Conservation (phyloP, 2,797 vertebrate genomes). For the Esox lucius region DNA sequence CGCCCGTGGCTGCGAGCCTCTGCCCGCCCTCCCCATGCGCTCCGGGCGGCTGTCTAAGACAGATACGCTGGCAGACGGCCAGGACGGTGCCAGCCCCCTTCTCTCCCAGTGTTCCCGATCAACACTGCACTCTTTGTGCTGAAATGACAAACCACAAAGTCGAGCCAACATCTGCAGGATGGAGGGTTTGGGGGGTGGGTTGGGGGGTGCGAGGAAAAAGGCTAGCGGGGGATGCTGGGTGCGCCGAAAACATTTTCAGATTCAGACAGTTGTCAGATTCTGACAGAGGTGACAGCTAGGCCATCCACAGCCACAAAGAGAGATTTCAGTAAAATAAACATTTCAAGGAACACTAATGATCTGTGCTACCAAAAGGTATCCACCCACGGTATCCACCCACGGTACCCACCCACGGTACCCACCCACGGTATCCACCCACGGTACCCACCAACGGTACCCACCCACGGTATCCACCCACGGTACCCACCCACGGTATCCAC, state of each 20-base stretch:
- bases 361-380: background rate
- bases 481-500: too few relatives aligned
- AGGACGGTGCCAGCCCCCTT: constrained; percentile 61
- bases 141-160: constrained; percentile 64
- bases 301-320: background rate
- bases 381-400: too few relatives aligned
- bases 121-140: constrained; percentile 70
- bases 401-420: too few relatives aligned
- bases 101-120: constrained; percentile 41
- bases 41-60: constrained; percentile 56
- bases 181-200: constrained; percentile 23
- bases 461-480: too few relatives aligned
- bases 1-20: constrained; percentile 35
- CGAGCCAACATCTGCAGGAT: constrained; percentile 67
- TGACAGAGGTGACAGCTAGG: background rate
- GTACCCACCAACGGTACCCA: too few relatives aligned
- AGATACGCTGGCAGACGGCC: constrained; percentile 62
- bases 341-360: background rate
- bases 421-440: too few relatives aligned
- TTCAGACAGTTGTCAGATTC: constrained; percentile 12
- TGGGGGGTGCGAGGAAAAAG: constrained; percentile 27
- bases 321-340: background rate
- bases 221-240: constrained; percentile 31
- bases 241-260: constrained; percentile 19
- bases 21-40: constrained; percentile 36